Percentiles rank a stretch among this genome's conserved stretches.
Evolutionary conservation across 2,888 invertebrate genomes (phyloP).

Genomic region (Dynastes maya): DNA sequence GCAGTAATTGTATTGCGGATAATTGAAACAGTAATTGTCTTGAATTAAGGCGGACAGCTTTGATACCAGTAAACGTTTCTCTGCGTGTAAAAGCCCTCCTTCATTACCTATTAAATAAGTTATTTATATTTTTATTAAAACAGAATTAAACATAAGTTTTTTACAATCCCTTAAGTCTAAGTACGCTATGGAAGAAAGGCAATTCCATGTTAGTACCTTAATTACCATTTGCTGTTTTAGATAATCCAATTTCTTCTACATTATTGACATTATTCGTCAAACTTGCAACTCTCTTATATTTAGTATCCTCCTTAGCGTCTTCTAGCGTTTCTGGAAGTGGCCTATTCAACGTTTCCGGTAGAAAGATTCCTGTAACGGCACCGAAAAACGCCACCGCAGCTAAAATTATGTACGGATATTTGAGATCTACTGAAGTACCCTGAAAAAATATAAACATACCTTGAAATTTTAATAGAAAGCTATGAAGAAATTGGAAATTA

Average conservation of each 20-base stretch:
- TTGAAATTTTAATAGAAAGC: neutral
- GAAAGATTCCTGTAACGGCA: constrained; percentile 33
- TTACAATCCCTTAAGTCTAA: neutral
- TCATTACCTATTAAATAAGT: no score
- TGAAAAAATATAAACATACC: constrained; percentile 35
- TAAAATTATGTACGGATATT: constrained; percentile 53
- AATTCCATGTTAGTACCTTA: neutral
- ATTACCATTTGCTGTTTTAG: neutral
- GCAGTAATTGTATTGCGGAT: no score
- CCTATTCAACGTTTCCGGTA: constrained; percentile 50
- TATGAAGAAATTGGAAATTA: neutral
- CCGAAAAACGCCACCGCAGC: constrained; percentile 24
- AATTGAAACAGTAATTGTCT: no score
- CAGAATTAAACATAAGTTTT: neutral
- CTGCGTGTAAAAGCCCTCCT: no score
- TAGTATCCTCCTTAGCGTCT: constrained; percentile 23
- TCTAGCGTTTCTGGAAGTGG: constrained; percentile 50
- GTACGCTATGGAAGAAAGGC: neutral
- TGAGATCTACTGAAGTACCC: constrained; percentile 52
- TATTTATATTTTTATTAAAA: neutral
- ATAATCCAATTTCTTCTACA: constrained; percentile 7
- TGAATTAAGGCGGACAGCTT: no score
- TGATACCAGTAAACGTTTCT: no score
- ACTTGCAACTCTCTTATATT: neutral
- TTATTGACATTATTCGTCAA: neutral